Percentiles rank a stretch among this genome's conserved stretches.
These are phyloP conservation scores for Balanococcus diminutus DNA, from an alignment of 2,888 invertebrate species.

Conservation along the genomic window DNA sequence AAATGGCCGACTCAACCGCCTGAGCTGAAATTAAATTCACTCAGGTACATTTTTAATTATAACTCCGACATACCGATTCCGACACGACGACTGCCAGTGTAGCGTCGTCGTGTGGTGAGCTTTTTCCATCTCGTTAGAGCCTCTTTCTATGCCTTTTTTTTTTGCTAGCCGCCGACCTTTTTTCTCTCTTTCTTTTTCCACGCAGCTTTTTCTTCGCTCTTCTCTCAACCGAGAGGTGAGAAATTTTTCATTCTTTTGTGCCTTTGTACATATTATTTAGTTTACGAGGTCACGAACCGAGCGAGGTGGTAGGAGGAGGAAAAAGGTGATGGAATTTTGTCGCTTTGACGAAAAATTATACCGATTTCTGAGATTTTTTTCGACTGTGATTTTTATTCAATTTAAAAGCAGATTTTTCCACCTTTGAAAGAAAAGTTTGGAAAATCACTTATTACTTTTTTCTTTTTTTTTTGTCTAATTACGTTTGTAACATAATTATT, in stretches of 20 bases:
- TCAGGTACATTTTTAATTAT: conserved; percentile 4
- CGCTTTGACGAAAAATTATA: background rate
- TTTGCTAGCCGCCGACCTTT: background rate
- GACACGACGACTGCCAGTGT: background rate
- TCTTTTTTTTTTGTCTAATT: too few species aligned
- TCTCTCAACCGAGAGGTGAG: too few species aligned
- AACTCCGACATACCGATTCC: background rate
- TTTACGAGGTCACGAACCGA: too few species aligned
- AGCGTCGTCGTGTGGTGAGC: background rate
- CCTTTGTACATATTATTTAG: too few species aligned
- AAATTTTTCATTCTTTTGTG: background rate
- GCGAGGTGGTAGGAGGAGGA: background rate
- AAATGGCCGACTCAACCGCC: conserved; percentile 43
- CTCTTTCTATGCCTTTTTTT: background rate
- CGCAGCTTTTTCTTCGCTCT: too few species aligned
- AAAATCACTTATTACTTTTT: too few species aligned
- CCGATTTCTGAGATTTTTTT: background rate
- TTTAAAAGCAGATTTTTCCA: too few species aligned
- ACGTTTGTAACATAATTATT: too few species aligned
- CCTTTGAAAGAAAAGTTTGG: too few species aligned
- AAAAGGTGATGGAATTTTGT: background rate
- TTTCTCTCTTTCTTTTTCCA: background rate
- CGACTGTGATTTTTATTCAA: background rate
- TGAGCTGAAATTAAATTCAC: conserved; percentile 18
- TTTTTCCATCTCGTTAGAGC: background rate